These are phyloP conservation scores for Callithrix jacchus DNA, from an alignment of 2,113 vertebrate genomes.

Conservation along the genomic window DNA sequence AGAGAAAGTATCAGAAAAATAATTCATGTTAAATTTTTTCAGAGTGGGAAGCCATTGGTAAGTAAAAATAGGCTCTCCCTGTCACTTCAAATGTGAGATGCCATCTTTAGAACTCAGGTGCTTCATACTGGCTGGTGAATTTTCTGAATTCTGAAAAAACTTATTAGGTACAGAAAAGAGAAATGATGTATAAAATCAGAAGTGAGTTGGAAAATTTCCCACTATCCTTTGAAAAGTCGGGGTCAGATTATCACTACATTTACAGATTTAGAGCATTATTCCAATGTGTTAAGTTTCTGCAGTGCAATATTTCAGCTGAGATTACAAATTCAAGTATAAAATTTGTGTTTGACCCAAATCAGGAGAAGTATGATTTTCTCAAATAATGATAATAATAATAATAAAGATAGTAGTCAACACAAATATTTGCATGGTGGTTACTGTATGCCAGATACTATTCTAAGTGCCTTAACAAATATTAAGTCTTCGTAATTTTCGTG, in stretches of 20 bases:
- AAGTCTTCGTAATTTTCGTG: background rate
- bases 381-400: background rate
- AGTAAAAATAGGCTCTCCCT: background rate
- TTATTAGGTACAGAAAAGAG: background rate
- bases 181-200: background rate
- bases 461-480: background rate
- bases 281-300: background rate
- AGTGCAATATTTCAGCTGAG: background rate
- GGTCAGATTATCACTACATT: background rate
- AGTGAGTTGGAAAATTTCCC: background rate
- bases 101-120: background rate
- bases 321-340: background rate
- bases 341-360: background rate
- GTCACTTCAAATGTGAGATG: background rate
- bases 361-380: background rate
- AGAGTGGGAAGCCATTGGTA: background rate
- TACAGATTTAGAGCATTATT: background rate
- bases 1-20: background rate
- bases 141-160: background rate
- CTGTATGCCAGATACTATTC: background rate
- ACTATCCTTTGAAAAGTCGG: background rate
- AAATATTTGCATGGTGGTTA: background rate
- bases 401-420: background rate
- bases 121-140: background rate
- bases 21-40: background rate